Percentiles rank a stretch among this genome's conserved stretches.
phyloP scores from a whole-genome alignment of 2,797 vertebrate genomes.

The Scolopax bukidnonensis region DNA sequence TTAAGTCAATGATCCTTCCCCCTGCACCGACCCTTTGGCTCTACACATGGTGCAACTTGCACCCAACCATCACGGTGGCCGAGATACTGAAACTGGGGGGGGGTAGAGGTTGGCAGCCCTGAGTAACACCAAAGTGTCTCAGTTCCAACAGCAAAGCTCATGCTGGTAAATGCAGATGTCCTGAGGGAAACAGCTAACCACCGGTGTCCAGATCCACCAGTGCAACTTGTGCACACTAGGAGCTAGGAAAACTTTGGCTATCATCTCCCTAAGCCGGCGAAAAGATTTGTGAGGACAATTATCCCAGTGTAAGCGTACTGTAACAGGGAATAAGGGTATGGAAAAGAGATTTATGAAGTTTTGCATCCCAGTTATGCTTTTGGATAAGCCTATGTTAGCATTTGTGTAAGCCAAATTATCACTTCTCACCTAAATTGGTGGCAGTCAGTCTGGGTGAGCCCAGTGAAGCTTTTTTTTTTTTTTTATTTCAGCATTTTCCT shows the following conservation, averaged over 20 bases:
- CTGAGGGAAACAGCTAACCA: accelerated
- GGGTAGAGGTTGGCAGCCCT: neutral
- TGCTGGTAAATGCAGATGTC: neutral
- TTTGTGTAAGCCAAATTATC: neutral
- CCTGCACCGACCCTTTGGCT: neutral
- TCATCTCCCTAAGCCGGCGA: neutral
- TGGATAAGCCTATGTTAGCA: neutral
- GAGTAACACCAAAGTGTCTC: neutral
- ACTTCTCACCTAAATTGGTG: neutral
- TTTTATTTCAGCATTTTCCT: neutral
- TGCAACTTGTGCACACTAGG: accelerated
- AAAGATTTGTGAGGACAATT: neutral
- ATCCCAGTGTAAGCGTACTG: neutral
- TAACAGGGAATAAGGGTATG: neutral
- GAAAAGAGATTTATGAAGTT: neutral
- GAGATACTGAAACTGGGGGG: neutral
- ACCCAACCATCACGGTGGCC: accelerated
- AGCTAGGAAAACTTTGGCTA: neutral
- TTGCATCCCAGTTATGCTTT: neutral
- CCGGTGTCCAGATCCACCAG: neutral
- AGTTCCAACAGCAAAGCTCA: neutral
- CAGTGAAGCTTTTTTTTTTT: neutral
- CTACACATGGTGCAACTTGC: accelerated
- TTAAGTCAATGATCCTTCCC: neutral
- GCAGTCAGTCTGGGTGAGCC: neutral